Evolutionary conservation across 2,113 vertebrate species (phyloP), one percentile per base, ranked within the genome.

Genomic region (Euleptes europaea): DNA sequence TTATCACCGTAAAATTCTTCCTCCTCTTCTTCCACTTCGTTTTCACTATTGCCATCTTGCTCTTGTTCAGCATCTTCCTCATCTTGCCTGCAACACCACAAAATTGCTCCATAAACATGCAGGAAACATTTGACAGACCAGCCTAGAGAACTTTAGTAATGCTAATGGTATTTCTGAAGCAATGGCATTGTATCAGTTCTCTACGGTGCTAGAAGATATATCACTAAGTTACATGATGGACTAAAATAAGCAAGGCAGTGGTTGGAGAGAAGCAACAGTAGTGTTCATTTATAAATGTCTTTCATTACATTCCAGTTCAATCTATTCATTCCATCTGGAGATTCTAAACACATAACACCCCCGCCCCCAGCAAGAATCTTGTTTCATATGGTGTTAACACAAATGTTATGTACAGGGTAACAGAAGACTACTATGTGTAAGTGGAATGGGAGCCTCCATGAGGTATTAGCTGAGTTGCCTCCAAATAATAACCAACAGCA

Each of bases 11-110:
- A 94, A 82, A 94, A 94, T 79, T 92, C 85, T 26, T 93, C 94
- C 0, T 96, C 94, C 80, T 92, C 94, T 49, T 91, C 94, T 2
- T 95, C 97, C 40, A 86, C 94, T 79, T 95, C 96, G 42, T 93
- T 95, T 77, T 96, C 96, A 78, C 93, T 83, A 65, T 91, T 67
- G 60, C 93, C 94, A 0, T 93, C 94, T 19, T 95, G 95, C 47
- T 97, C 94, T 54, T 95, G 97, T 54, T 96, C 88, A 73, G 96
- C 93, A 26, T 87, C 90, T 47, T 97, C 97, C 83, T 97, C 94
- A 0, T 93, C 91, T 82, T 95, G 95, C 96, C 97, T 97, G 66
- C 63, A 67, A 73, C 78, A 85, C 66, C 54, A 72, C n/a, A 77
- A 66, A 90, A 80, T 51, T 89, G n/a, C 51, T 71, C n/a, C 75